Evolutionary conservation across 2,888 invertebrate genomes (phyloP).

Genomic region (Balanococcus diminutus): DNA sequence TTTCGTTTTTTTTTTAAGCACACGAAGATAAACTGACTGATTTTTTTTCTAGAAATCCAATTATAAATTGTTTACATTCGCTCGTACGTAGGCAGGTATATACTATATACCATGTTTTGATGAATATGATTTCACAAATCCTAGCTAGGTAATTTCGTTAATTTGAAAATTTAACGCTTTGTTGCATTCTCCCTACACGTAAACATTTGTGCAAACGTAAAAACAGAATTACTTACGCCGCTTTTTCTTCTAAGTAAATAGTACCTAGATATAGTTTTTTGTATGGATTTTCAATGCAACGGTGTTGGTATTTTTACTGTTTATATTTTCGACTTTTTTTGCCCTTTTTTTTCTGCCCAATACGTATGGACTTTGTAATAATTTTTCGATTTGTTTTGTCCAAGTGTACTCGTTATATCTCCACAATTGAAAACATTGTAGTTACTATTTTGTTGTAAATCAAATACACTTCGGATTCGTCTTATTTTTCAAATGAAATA

Average conservation of each 20-base stretch:
- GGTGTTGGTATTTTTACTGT: neutral
- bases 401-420: no score
- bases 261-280: neutral
- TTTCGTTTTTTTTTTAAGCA: no score
- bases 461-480: no score
- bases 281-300: neutral
- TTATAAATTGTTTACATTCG: neutral
- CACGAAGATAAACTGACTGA: no score
- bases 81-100: neutral
- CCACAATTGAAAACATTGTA: no score
- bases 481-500: no score
- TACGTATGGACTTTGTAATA: no score
- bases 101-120: neutral
- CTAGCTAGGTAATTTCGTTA: neutral
- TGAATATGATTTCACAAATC: neutral
- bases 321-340: neutral
- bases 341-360: neutral
- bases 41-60: neutral
- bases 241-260: neutral
- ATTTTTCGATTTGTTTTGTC: no score
- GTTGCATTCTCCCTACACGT: neutral
- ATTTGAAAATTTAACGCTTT: neutral
- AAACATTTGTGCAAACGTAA: neutral
- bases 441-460: no score
- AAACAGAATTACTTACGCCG: neutral